Evolutionary conservation across 2,888 invertebrate species (phyloP).

Genomic region (Lottia scabra): DNA sequence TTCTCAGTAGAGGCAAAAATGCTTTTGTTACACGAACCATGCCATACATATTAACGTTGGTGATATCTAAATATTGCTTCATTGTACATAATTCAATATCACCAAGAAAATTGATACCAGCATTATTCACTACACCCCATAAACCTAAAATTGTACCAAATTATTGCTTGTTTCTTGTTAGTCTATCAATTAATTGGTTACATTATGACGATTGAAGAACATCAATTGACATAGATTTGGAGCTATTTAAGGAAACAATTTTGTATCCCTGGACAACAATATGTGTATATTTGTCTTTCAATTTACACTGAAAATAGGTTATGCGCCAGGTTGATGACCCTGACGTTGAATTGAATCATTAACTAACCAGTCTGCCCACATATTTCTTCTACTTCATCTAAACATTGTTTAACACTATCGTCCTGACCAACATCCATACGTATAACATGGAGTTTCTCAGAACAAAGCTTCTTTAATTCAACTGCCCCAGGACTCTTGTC

Average conservation of each 20-base stretch:
- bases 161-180: no score
- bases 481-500: constrained; percentile 36
- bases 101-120: constrained; percentile 89
- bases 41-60: constrained; percentile 85
- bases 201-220: no score
- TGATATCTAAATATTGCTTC: constrained; percentile 80
- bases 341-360: no score
- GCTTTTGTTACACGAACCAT: constrained; percentile 81
- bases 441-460: constrained; percentile 34
- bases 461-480: constrained; percentile 15
- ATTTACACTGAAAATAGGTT: no score
- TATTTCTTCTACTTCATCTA: constrained; percentile 25
- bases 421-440: constrained; percentile 42
- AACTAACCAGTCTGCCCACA: constrained; percentile 27
- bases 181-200: no score
- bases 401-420: constrained; percentile 28
- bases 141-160: constrained; percentile 73
- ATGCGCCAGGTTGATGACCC: no score
- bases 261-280: no score
- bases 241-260: no score
- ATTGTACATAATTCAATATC: constrained; percentile 92
- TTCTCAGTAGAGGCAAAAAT: constrained; percentile 76
- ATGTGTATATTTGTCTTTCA: no score
- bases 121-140: constrained; percentile 93
- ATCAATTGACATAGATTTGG: no score